Base-by-base conservation (phyloP, 2,888 invertebrate genomes). In the Drosophila phalerata region DNA sequence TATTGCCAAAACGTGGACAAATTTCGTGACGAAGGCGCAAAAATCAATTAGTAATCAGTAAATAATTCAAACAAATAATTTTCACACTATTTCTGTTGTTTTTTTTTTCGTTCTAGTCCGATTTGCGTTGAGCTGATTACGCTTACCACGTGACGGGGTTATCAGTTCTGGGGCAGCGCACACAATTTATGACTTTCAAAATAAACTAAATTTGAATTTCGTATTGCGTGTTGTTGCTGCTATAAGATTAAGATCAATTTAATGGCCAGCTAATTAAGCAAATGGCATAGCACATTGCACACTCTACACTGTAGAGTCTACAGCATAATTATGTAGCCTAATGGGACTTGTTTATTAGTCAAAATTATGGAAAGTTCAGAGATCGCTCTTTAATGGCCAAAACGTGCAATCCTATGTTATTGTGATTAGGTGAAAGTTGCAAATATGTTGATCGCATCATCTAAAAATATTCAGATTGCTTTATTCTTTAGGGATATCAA, bases 41-140 rank as follows among this genome's bases (percentile, higher is more conserved):
- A 80, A 75, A 73, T 60, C 73, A 83, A 83, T 82, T 79, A 76
- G 73, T 73, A 75, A 70, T 69, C 81, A 72, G 71, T 77, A 70
- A 72, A 74, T 63, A 85, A 68, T 69, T 66, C 58, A 66, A 58
- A 79, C 74, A 84, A 74, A 77, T 75, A 70, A 60, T 74, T 65
- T 84, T 88, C 73, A 77, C 85, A 87, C 85, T 73, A 43, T 38
- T 40, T n/a, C 5, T 13, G 3, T 19, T n/a, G n/a, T 19, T 13
- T 30, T 56, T 42, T 22, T 51, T 37, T 28, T 28, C 5, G 10
- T n/a, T 28, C 11, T 28, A 25, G 45, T 19, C 5, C 10, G 19
- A 42, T 8, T 22, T 34, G 42, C n/a, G 42, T 17, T 22, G 28
- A 47, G 22, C 56, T 55, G 62, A 62, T 63, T 63, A 47, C 15